Conservation (phyloP, 2,797 vertebrate species). For the Pipistrellus nathusii region DNA sequence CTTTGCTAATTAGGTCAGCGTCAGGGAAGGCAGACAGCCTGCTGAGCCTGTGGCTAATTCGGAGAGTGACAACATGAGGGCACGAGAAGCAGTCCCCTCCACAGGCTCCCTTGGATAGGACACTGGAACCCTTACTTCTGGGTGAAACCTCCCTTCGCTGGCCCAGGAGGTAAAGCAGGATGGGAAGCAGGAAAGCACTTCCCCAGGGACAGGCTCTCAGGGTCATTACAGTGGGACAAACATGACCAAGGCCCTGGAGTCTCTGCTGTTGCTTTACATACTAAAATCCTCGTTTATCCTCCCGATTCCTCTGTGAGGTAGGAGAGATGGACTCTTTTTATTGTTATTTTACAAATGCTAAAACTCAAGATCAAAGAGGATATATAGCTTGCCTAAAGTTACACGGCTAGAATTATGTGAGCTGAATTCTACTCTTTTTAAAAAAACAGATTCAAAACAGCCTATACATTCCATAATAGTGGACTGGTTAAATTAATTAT, state of each 20-base stretch:
- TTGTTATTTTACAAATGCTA: background rate
- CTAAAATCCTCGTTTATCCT: background rate
- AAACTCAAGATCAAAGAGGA: background rate
- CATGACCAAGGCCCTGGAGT: accelerated
- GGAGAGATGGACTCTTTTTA: background rate
- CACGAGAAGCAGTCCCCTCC: background rate
- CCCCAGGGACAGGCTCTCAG: background rate
- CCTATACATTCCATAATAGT: background rate
- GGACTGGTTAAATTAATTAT: background rate
- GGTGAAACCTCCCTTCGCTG: background rate
- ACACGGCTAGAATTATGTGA: background rate
- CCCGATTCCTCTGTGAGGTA: background rate
- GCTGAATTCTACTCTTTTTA: background rate
- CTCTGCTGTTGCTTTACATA: too few relatives aligned
- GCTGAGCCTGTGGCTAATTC: background rate
- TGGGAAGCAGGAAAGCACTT: background rate
- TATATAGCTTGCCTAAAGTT: background rate
- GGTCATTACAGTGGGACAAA: background rate
- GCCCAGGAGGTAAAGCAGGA: background rate
- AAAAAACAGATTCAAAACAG: background rate
- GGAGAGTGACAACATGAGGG: background rate
- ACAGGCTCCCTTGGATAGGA: background rate
- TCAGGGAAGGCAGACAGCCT: background rate
- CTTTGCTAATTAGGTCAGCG: conserved; percentile 63
- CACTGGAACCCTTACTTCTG: background rate